Evolutionary conservation across 2,113 vertebrate species (phyloP).

Genomic region (Sturnira hondurensis): DNA sequence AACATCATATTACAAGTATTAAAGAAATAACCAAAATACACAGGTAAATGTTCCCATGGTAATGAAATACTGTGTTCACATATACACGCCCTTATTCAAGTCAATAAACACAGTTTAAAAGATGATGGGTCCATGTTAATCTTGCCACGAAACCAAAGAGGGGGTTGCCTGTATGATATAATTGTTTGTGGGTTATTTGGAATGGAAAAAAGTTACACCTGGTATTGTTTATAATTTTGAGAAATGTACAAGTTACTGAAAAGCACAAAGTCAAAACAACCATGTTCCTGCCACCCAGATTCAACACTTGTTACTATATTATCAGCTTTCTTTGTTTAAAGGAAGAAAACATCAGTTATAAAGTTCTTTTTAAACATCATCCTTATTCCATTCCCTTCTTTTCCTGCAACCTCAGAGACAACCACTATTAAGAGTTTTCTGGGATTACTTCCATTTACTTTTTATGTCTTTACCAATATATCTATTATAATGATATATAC

Average conservation of each 20-base stretch:
- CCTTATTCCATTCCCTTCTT: neutral
- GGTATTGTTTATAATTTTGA: slow-evolving; percentile 15
- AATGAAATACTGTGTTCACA: neutral
- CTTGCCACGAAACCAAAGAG: neutral
- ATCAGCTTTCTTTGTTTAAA: neutral
- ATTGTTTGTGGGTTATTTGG: neutral
- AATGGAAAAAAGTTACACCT: neutral
- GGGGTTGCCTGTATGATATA: neutral
- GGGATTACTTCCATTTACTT: neutral
- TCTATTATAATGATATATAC: neutral
- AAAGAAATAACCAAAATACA: neutral
- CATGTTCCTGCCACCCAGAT: neutral
- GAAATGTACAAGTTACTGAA: neutral
- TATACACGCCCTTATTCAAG: neutral
- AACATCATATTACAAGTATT: neutral
- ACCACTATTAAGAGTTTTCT: neutral
- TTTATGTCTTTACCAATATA: neutral
- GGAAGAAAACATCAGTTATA: neutral
- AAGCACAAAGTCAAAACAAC: neutral
- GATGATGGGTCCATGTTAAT: neutral
- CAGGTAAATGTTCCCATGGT: neutral
- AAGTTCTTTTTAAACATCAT: neutral
- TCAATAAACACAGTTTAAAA: neutral
- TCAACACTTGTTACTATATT: neutral
- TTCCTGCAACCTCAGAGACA: neutral